Percentiles rank a stretch among this genome's conserved stretches.
These are phyloP conservation scores for Apodemus sylvaticus DNA, from an alignment of 2,113 vertebrate genomes.

Conservation along the genomic window DNA sequence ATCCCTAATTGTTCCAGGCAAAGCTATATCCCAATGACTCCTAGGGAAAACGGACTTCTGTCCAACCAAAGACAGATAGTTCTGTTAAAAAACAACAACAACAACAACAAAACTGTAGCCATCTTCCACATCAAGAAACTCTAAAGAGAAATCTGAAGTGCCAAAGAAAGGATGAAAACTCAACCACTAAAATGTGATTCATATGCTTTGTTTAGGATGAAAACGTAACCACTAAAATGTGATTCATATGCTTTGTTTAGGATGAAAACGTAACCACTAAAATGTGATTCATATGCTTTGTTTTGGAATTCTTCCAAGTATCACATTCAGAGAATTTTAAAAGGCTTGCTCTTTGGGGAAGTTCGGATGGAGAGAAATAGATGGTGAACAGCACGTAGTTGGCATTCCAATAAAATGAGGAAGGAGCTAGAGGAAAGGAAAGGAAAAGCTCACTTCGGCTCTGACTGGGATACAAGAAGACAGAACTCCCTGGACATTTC, in stretches of 20 bases:
- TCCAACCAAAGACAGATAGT: background rate
- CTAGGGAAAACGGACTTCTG: background rate
- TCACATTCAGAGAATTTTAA: constrained; percentile 26
- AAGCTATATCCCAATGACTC: background rate
- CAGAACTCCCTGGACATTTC: background rate
- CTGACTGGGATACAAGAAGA: background rate
- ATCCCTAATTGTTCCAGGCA: constrained; percentile 37
- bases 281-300: constrained; percentile 1
- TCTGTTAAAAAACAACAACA: constrained; percentile 1
- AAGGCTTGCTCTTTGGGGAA: background rate
- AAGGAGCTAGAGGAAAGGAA: background rate
- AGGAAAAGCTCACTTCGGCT: background rate
- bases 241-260: too few relatives aligned
- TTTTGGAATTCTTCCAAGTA: constrained; percentile 19
- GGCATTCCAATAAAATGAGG: background rate
- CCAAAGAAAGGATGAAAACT: background rate
- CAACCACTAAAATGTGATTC: constrained; percentile 20
- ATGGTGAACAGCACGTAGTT: background rate
- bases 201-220: background rate
- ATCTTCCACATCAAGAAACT: background rate
- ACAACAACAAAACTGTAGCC: background rate
- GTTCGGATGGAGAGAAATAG: background rate
- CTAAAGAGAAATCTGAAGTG: background rate
- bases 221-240: constrained; percentile 5
- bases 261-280: background rate